Base-by-base conservation (phyloP, 2,888 invertebrate species). In the Odontomyia ornata region DNA sequence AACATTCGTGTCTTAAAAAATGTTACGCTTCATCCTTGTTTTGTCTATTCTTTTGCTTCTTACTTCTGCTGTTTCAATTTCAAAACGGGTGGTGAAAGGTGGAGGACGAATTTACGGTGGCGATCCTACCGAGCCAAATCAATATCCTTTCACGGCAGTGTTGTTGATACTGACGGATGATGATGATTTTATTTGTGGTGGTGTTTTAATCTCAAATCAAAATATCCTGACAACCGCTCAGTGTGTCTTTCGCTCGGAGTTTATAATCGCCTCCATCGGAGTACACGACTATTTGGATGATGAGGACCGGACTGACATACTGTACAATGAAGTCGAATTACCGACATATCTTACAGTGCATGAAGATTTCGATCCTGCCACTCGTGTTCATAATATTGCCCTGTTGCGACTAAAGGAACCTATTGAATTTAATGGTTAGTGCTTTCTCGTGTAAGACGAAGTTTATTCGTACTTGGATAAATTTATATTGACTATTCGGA, bases 261-360 rank as follows among this genome's bases (percentile, higher is more conserved):
- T 67, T 18, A 30, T 30, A 15, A 2, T 3, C 15, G 3, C 52
- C 3, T 52, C 52, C 15, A 18, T 52, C 15, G 86, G 86, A 21
- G 86, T 86, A 30, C 84, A 86, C 76, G 86, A 86, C 76, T 85
- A 86, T 43, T 84, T 84, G 76, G 85, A 86, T 65, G 82, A 84
- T 56, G 86, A 85, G 73, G 78, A 81, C 76, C 85, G 85, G 15
- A 88, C 87, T 57, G 84, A 84, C 79, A 86, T 88, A n/a, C 85
- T 86, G 43, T 83, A 82, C 79, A 83, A 83, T 23, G 83, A 84
- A 25, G 83, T 81, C 79, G 80, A 80, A 27, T 83, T 65, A 28
- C 18, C 30, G 3, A 52, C 23, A 21, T 18, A 84, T 78, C 85
- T 86, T 77, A 80, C 83, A 43, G 83, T 86, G 23, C 86, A 84